These are phyloP conservation scores for Papilio aristodemus DNA, from an alignment of 1,140 invertebrate genomes.

Conservation along the genomic window DNA sequence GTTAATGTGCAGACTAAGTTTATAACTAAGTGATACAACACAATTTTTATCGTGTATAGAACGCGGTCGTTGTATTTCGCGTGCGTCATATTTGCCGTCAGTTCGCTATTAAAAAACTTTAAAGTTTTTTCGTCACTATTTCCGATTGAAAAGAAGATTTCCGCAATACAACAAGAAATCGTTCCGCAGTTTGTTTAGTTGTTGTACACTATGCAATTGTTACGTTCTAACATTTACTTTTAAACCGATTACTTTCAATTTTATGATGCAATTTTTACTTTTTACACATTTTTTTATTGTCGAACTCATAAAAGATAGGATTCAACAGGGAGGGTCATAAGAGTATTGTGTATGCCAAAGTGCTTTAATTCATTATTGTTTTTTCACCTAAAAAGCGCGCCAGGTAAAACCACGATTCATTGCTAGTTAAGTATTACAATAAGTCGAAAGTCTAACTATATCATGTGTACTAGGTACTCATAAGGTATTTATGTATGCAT, in stretches of 20 bases:
- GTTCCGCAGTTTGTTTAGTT: slow-evolving; percentile 10
- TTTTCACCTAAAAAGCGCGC: too few relatives aligned
- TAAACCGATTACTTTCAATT: slow-evolving; percentile 3
- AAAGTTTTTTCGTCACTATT: slow-evolving; percentile 1
- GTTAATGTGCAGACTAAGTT: too few relatives aligned
- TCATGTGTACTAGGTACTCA: too few relatives aligned
- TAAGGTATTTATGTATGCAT: too few relatives aligned
- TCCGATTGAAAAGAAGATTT: neutral
- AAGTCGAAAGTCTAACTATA: too few relatives aligned
- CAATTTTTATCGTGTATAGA: neutral
- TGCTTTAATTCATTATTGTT: too few relatives aligned
- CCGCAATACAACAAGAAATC: neutral
- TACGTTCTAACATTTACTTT: slow-evolving; percentile 16
- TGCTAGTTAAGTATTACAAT: too few relatives aligned
- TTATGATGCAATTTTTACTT: neutral
- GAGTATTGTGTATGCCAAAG: too few relatives aligned
- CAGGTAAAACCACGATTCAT: too few relatives aligned
- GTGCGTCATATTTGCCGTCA: neutral
- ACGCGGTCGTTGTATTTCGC: neutral
- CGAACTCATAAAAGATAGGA: too few relatives aligned
- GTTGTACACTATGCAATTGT: neutral
- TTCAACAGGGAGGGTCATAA: too few relatives aligned
- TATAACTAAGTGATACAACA: neutral
- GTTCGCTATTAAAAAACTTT: neutral
- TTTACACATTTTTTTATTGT: too few relatives aligned